Conservation (phyloP, 2,113 vertebrate species). For the Brienomyrus brachyistius region DNA sequence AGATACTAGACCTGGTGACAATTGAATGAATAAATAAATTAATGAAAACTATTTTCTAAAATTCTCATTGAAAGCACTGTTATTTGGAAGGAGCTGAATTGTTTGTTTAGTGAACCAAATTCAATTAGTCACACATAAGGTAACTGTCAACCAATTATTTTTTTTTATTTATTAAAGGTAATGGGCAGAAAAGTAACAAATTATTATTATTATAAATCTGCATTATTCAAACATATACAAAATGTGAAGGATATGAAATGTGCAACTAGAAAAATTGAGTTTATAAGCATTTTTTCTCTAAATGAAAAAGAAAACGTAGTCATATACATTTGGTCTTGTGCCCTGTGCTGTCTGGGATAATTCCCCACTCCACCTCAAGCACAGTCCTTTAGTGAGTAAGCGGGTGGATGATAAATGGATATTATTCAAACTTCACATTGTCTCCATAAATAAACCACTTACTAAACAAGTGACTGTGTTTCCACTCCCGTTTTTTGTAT, state of each 20-base stretch:
- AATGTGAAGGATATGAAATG: background rate
- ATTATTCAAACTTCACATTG: background rate
- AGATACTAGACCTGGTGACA: background rate
- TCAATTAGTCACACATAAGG: slow-evolving; percentile 1
- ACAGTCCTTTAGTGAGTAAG: background rate
- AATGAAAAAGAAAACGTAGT: background rate
- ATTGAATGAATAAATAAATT: background rate
- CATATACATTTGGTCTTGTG: background rate
- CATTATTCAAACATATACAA: background rate
- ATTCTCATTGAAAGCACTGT: background rate
- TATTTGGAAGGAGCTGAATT: background rate
- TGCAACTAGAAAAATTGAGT: background rate
- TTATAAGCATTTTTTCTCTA: background rate
- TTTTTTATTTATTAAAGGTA: background rate
- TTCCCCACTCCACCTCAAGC: background rate
- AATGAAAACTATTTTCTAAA: background rate
- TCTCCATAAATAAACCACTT: background rate
- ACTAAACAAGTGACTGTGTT: background rate
- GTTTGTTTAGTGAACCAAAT: background rate
- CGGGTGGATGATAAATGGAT: background rate
- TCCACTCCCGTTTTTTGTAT: background rate
- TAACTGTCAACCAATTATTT: background rate
- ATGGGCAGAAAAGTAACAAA: background rate
- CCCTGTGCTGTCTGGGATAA: background rate
- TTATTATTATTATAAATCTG: background rate